Evolutionary conservation across 2,888 invertebrate species (phyloP), one percentile per base, ranked within the genome.

Genomic region (Lithophane ornitopus): DNA sequence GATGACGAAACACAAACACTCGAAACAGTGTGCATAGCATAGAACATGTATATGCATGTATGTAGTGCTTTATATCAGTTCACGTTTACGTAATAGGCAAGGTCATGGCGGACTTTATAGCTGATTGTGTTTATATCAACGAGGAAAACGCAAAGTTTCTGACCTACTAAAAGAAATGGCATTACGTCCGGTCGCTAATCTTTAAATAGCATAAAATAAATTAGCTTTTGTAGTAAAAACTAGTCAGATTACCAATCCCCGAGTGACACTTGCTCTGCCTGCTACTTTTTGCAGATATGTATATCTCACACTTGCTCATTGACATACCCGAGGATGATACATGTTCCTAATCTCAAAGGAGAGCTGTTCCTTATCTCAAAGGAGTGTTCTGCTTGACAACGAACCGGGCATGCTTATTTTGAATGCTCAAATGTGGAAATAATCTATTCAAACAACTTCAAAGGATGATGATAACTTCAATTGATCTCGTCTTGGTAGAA

Each of bases 381-480:
- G 94, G 93, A 93, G 34, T 8, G 93, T 93, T 76, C 93, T 91
- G 59, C 90, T 91, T 26, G 94, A 93, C 54, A 96, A 88, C 2
- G 94, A 94, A 3, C 94, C 94, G 0, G 96, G 95, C 95, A 96
- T 95, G 81, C 96, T 96, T 87, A 91, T 92, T 76, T 95, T 95
- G 46, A 95, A 93, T 82, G 86, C 95, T 95, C 79, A 97, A 94
- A 89, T 97, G 97, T 7, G 97, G 97, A 89, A 97, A 97, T 58
- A 98, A 91, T 68, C 97, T 95, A 74, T 97, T 97, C 65, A 97
- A 91, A 86, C 93, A 89, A 97, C 97, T 87, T 97, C 97, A 88
- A 97, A 97, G 1, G 97, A 97, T 86, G 94, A n/a, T 95, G 49
- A 97, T 97, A 58, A 97, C 95, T 84, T 97, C 97, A 28, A 97